These are phyloP conservation scores for Montipora cactus DNA, from an alignment of 64 coral and sea anemone species.

Conservation along the genomic window DNA sequence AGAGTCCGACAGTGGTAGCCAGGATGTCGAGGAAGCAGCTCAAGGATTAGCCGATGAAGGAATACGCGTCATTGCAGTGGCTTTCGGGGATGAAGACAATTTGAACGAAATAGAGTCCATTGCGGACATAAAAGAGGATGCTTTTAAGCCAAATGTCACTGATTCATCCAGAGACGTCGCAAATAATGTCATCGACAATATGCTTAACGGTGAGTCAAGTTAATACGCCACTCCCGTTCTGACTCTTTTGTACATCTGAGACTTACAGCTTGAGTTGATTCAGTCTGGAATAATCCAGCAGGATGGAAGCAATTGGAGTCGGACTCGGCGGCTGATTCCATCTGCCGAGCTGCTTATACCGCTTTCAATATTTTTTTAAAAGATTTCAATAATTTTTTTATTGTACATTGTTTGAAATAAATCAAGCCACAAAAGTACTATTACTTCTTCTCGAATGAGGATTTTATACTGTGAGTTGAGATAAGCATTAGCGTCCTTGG, in stretches of 20 bases:
- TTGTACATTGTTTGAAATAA: too few relatives aligned
- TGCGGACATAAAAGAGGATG: slow-evolving; percentile 51
- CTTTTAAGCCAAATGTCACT: slow-evolving; percentile 47
- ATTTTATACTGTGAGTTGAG: too few relatives aligned
- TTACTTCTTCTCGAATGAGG: too few relatives aligned
- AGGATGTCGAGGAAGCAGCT: slow-evolving; percentile 48
- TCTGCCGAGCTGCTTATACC: too few relatives aligned
- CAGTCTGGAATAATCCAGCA: too few relatives aligned
- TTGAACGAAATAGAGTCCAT: slow-evolving; percentile 43
- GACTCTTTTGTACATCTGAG: background rate
- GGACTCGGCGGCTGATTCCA: too few relatives aligned
- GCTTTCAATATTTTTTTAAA: too few relatives aligned
- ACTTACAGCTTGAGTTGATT: too few relatives aligned
- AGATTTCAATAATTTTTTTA: too few relatives aligned
- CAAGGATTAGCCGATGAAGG: slow-evolving; percentile 29
- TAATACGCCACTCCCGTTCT: background rate
- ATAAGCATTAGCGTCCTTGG: too few relatives aligned
- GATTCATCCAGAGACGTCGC: slow-evolving; percentile 48
- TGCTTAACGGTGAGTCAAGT: slow-evolving; percentile 19
- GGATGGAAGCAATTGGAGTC: too few relatives aligned
- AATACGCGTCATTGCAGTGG: slow-evolving; percentile 73
- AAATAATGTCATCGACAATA: slow-evolving; percentile 26
- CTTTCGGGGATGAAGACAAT: slow-evolving; percentile 71
- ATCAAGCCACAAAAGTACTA: too few relatives aligned
- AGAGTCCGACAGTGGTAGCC: slow-evolving; percentile 71